These are phyloP conservation scores for Oryzias curvinotus DNA, from an alignment of 2,113 vertebrate genomes.

Conservation along the genomic window DNA sequence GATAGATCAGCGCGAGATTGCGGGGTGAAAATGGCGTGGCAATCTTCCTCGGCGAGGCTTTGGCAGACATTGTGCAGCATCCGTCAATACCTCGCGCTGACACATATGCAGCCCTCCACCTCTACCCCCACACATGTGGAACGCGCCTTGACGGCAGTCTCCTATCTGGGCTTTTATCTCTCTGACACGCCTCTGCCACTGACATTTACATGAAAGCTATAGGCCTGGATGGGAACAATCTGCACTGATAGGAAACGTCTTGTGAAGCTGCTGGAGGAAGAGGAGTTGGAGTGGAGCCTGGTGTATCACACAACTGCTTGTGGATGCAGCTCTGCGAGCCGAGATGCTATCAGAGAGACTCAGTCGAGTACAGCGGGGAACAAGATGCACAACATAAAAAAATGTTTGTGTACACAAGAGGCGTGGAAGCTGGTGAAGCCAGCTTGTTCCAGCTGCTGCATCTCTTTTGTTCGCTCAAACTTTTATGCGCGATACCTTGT, in stretches of 20 bases:
- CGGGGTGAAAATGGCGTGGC: slow-evolving; percentile 18
- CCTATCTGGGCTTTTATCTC: slow-evolving; percentile 63
- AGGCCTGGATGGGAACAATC: slow-evolving; percentile 54
- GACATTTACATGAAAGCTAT: slow-evolving; percentile 70
- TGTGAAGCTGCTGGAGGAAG: slow-evolving; percentile 36
- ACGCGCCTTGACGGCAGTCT: slow-evolving; percentile 29
- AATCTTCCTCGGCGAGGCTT: slow-evolving; percentile 13
- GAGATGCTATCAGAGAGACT: slow-evolving; percentile 45
- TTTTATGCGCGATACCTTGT: not conserved
- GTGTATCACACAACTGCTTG: too few relatives aligned
- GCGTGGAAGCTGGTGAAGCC: not conserved
- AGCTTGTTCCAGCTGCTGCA: slow-evolving; percentile 1
- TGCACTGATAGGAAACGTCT: slow-evolving; percentile 49
- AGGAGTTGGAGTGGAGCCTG: slow-evolving; percentile 32
- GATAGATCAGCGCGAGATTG: slow-evolving; percentile 24
- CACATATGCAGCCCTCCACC: slow-evolving; percentile 35
- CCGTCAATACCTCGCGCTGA: slow-evolving; percentile 40
- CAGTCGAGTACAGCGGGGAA: slow-evolving; percentile 16
- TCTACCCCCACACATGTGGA: slow-evolving; percentile 35
- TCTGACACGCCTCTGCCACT: slow-evolving; percentile 47
- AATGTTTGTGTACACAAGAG: slow-evolving; percentile 16
- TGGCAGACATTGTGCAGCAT: slow-evolving; percentile 14
- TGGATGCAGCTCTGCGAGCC: slow-evolving; percentile 1
- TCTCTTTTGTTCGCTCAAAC: slow-evolving; percentile 1
- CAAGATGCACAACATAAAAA: slow-evolving; percentile 36